These are phyloP conservation scores for Ictidomys tridecemlineatus DNA, from an alignment of 2,113 vertebrate genomes.

Conservation along the genomic window DNA sequence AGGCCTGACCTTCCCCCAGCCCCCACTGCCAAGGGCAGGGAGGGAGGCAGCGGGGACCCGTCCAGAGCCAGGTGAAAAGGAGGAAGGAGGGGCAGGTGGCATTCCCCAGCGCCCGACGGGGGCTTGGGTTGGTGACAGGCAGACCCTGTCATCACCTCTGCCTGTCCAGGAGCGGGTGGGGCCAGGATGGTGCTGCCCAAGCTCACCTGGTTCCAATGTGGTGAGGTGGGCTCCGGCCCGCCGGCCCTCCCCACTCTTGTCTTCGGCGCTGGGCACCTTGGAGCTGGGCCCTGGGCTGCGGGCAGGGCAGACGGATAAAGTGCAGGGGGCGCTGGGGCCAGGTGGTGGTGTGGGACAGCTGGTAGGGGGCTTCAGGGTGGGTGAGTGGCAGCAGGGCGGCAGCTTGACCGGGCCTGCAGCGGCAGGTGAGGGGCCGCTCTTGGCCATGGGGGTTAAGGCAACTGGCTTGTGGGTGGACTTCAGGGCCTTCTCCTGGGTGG, in stretches of 20 bases:
- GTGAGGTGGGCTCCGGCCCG: slow-evolving; percentile 90
- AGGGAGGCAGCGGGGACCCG: neutral
- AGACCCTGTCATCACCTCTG: neutral
- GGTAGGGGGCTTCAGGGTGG: slow-evolving; percentile 88
- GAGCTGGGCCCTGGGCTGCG: slow-evolving; percentile 91
- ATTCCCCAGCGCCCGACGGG: fast-evolving
- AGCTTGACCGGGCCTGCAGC: slow-evolving; percentile 89
- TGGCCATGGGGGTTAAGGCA: slow-evolving; percentile 91
- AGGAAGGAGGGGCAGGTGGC: neutral
- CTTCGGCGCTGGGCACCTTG: slow-evolving; percentile 89
- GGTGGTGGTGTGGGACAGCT: slow-evolving; percentile 88
- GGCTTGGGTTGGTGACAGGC: neutral
- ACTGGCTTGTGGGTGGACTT: slow-evolving; percentile 94
- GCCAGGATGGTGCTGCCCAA: fast-evolving
- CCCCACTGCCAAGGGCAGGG: neutral
- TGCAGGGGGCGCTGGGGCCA: slow-evolving; percentile 89
- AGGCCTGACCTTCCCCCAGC: neutral
- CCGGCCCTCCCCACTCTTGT: slow-evolving; percentile 90
- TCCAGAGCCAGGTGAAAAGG: fast-evolving
- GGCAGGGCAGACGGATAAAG: slow-evolving; percentile 91
- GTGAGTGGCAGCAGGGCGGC: slow-evolving; percentile 95
- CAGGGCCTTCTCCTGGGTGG: slow-evolving; percentile 90
- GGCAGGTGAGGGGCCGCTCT: slow-evolving; percentile 86
- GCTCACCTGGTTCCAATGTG: slow-evolving; percentile 93
- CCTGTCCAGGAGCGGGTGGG: too few relatives aligned